Base-by-base conservation (phyloP, 1,140 invertebrate species). In the Zaprionus nigranus region DNA sequence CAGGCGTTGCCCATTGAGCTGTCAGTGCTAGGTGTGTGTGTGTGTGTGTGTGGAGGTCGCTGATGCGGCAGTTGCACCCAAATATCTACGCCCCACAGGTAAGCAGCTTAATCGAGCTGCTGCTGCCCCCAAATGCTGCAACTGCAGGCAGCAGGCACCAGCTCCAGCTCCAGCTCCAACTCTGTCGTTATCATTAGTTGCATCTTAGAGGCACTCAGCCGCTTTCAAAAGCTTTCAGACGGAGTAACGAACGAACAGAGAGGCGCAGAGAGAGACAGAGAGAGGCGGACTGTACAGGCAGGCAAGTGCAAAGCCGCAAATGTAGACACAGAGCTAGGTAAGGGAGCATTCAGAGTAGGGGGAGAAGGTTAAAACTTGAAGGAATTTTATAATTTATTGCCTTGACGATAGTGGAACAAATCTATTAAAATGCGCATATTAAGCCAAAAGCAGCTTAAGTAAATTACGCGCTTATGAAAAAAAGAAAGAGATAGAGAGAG, bases 391-490 rank as follows among this genome's bases (percentile, higher is more conserved):
- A 90, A 90, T 90, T 90, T 90, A 90, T 90, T 86, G 87, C 78
- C 87, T 82, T 90, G 86, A 90, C 87, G 86, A 90, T 90, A 90
- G 86, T 90, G 86, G 86, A 90, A 90, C 86, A 91, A 90, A 90
- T 90, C 86, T 90, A 90, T 90, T 90, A 90, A 90, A 90, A 90
- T 86, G 85, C 85, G 85, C 85, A 90, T 90, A 90, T 90, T 90
- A 90, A 90, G 73, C 86, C 85, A 76, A 90, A 85, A 90, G 86
- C 85, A 79, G 85, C 85, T 90, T 90, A 90, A 90, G 85, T 90
- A 90, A 90, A 90, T 87, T 87, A 87, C 84, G 84, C 84, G 88
- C 84, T 87, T 90, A 86, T 90, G 43, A 62, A 70, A 85, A 82
- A 5, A 82, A 70, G 62, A 36, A 22, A 1, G 24, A 43, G 0